Conservation (phyloP, 2,797 vertebrate species). For the Spinibarbus caldwelli region DNA sequence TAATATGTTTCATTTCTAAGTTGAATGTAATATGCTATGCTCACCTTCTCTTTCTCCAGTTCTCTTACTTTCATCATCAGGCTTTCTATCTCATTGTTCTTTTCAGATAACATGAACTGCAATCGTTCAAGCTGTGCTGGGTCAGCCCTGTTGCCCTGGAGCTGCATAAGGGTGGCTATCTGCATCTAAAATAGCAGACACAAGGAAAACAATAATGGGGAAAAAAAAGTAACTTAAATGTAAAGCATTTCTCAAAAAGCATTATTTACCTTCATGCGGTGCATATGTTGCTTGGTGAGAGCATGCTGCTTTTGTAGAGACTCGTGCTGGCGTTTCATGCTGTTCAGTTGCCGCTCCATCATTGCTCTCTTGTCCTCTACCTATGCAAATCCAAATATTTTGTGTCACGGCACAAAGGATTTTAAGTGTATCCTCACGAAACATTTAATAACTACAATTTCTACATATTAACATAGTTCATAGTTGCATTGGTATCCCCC, state of each 20-base stretch:
- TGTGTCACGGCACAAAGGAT: neutral
- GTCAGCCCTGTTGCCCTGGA: slow-evolving; percentile 88
- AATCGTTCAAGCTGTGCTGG: slow-evolving; percentile 92
- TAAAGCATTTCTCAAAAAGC: neutral
- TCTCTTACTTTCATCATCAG: slow-evolving; percentile 87
- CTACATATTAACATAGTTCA: neutral
- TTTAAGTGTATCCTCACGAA: no score
- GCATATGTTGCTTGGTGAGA: slow-evolving; percentile 91
- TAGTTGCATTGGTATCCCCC: no score
- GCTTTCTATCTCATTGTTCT: slow-evolving; percentile 90
- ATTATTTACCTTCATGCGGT: slow-evolving; percentile 88
- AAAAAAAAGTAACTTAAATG: neutral
- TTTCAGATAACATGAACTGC: slow-evolving; percentile 90
- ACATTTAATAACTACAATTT: neutral
- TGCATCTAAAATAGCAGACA: slow-evolving; percentile 80
- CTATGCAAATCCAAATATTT: slow-evolving; percentile 67
- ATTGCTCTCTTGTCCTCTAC: slow-evolving; percentile 92
- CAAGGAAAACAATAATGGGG: neutral
- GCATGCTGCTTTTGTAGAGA: slow-evolving; percentile 89
- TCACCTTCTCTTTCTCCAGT: slow-evolving; percentile 89
- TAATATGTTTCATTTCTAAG: neutral
- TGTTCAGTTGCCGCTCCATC: slow-evolving; percentile 91
- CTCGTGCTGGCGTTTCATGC: slow-evolving; percentile 89
- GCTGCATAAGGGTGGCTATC: slow-evolving; percentile 89
- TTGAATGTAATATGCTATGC: neutral